Base-by-base conservation (phyloP, 2,888 invertebrate species). In the Brachynemurus nebulosus region DNA sequence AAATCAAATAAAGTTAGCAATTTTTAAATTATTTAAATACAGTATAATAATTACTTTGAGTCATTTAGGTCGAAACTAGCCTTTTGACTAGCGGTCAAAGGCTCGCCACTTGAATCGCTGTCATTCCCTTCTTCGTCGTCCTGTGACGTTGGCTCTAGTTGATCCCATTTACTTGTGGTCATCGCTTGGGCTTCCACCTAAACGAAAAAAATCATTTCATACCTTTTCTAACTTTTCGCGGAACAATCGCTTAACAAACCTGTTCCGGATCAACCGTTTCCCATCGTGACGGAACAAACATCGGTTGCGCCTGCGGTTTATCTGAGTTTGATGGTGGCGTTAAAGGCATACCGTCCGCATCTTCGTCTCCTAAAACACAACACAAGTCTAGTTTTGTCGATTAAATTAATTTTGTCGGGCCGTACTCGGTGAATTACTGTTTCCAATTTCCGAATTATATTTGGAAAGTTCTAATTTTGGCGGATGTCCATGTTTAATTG, bases 241-340 rank as follows among this genome's bases (percentile, higher is more conserved):
- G 23, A 23, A 23, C 23, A 23, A 7, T 23, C 23, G 6, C 23
- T 23, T 7, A 23, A 23, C 6, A 9, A 47, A 76, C 70, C 60
- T 83, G 78, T 55, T 83, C 80, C 18, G 91, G 89, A 66, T 95
- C 93, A 18, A 97, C 86, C 36, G 85, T 86, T 72, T 97, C 95
- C 96, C 96, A 97, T 62, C 91, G 88, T 2, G 93, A 93, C 7
- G 88, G 86, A 45, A 91, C 82, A 68, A 95, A 90, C 11, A 78
- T 79, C 1, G 78, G 67, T 42, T 56, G 50, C 20, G 62, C 57
- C n/a, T n/a, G n/a, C 50, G 55, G 56, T n/a, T 59, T 61, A 3
- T 50, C 46, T 33, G 53, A 51, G 14, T 51, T 51, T n/a, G 44
- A 35, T 4, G 44, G 44, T 17, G 44, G 44, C 8, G 44, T 44